These are phyloP conservation scores for Apolygus lucorum DNA, from an alignment of 1,140 invertebrate species.

Conservation along the genomic window DNA sequence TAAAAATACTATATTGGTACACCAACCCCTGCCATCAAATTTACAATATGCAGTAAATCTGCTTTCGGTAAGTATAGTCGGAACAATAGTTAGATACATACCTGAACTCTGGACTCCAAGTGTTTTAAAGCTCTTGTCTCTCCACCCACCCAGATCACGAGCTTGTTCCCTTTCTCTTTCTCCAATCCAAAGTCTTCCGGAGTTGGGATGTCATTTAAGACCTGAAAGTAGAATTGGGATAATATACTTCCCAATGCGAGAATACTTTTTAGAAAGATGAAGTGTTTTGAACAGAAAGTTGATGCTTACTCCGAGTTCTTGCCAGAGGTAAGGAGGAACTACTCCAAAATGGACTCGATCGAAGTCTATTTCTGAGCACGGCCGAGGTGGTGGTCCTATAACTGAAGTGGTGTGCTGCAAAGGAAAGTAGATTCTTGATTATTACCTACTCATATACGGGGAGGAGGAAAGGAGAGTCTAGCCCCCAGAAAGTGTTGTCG, in stretches of 20 bases:
- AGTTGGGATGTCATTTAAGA: conserved; percentile 39
- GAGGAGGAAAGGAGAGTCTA: too few species aligned
- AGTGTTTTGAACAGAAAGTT: neutral
- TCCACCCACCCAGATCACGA: conserved; percentile 52
- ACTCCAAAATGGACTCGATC: conserved; percentile 43
- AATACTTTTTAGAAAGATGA: too few species aligned
- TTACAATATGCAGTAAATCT: too few species aligned
- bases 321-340: conserved; percentile 40
- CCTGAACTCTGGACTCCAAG: conserved; percentile 33
- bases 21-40: too few species aligned
- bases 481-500: too few species aligned
- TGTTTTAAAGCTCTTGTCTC: conserved; percentile 54
- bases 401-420: conserved; percentile 49
- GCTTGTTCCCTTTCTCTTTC: conserved; percentile 42
- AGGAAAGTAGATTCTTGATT: too few species aligned
- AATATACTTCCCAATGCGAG: too few species aligned
- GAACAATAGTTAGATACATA: neutral
- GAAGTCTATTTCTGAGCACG: conserved; percentile 46
- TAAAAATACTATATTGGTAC: too few species aligned
- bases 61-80: too few species aligned
- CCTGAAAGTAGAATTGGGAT: conserved; percentile 33
- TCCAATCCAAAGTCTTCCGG: conserved; percentile 51
- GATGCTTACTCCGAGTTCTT: conserved; percentile 40
- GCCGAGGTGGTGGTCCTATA: conserved; percentile 52
- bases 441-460: too few species aligned